Evolutionary conservation across 1,140 invertebrate genomes (phyloP).

Genomic region (Leguminivora glycinivorella): DNA sequence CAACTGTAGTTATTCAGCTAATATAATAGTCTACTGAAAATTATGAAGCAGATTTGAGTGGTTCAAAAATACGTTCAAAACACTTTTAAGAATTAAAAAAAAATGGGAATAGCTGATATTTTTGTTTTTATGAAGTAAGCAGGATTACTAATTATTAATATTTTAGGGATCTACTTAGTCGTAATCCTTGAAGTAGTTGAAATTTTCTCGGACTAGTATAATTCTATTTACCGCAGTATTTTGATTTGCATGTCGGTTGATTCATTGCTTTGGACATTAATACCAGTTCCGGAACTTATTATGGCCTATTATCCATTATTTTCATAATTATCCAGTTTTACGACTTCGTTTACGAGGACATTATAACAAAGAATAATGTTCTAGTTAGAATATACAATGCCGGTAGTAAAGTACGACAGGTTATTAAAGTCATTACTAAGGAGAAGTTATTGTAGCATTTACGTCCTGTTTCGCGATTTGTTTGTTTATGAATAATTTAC

Average conservation of each 20-base stretch:
- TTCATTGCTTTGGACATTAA: slow-evolving; percentile 1
- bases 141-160: too few species aligned
- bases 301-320: neutral
- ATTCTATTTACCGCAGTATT: neutral
- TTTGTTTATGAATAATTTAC: slow-evolving; percentile 1
- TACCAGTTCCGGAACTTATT: neutral
- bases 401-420: neutral
- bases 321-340: slow-evolving; percentile 1
- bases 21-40: too few species aligned
- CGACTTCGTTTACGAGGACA: neutral
- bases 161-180: neutral
- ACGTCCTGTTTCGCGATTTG: neutral
- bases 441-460: neutral
- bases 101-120: too few species aligned
- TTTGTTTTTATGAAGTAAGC: too few species aligned
- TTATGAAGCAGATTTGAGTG: too few species aligned
- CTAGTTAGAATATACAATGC: neutral
- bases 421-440: neutral
- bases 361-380: neutral
- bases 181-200: neutral
- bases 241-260: neutral
- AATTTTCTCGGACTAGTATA: neutral
- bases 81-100: too few species aligned
- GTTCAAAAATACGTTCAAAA: too few species aligned
- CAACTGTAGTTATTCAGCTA: too few species aligned